Evolutionary conservation across 2,888 invertebrate genomes (phyloP).

Genomic region (Lumbricus terrestris): DNA sequence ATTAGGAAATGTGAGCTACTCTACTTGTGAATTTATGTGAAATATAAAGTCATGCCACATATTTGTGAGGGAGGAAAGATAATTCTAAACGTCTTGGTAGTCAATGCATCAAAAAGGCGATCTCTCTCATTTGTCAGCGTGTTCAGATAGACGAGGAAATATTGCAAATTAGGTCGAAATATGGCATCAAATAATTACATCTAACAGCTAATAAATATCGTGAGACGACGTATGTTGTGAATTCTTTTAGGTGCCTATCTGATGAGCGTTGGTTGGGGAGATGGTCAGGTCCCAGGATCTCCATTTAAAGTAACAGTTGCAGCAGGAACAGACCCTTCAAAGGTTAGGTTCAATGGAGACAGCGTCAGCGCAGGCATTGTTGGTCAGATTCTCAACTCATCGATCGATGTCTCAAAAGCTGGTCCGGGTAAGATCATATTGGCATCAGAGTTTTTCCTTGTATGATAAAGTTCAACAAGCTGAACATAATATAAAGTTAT

Average conservation of each 20-base stretch:
- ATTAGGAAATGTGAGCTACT: too few relatives aligned
- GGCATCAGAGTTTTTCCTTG: neutral
- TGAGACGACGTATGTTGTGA: neutral
- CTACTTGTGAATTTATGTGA: too few relatives aligned
- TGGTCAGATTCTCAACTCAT: slow-evolving; percentile 89
- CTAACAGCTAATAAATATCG: too few relatives aligned
- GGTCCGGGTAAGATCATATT: slow-evolving; percentile 65
- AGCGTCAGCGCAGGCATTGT: slow-evolving; percentile 85
- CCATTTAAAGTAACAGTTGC: slow-evolving; percentile 66
- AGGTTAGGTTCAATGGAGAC: slow-evolving; percentile 80
- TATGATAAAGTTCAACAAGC: neutral
- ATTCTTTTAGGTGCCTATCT: slow-evolving; percentile 66
- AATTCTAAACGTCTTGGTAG: neutral
- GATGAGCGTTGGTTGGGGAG: slow-evolving; percentile 88
- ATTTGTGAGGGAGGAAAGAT: too few relatives aligned
- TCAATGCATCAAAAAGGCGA: neutral
- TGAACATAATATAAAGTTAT: neutral
- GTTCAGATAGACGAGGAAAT: neutral
- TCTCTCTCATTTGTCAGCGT: neutral
- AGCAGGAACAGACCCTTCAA: slow-evolving; percentile 55
- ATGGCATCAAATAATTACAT: neutral
- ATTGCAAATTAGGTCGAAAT: neutral
- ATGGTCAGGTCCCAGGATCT: slow-evolving; percentile 73
- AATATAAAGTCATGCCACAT: too few relatives aligned
- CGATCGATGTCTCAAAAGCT: slow-evolving; percentile 93